Percentiles rank a stretch among this genome's conserved stretches.
Conservation (phyloP, 2,888 invertebrate genomes). For the Macaria notata region DNA sequence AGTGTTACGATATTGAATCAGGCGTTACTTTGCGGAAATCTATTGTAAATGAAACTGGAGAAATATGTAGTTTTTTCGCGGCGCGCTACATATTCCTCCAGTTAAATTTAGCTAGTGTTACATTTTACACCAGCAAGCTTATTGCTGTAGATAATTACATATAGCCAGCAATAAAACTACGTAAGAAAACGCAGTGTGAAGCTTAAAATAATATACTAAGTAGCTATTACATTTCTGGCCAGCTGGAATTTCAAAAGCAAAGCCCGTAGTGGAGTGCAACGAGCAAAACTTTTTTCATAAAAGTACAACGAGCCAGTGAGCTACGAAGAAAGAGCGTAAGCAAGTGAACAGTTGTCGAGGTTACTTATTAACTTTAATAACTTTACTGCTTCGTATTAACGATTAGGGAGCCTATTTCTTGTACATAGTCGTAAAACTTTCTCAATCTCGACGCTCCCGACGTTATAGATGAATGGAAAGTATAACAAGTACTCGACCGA, state of each 20-base stretch:
- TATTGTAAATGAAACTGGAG: too few relatives aligned
- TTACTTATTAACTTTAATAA: constrained; percentile 76
- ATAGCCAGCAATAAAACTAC: not conserved
- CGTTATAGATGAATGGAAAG: constrained; percentile 15
- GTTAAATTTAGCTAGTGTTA: too few relatives aligned
- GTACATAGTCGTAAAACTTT: constrained; percentile 16
- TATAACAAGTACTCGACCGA: constrained; percentile 15
- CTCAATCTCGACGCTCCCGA: constrained; percentile 9
- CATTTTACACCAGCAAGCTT: too few relatives aligned
- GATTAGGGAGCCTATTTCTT: constrained; percentile 29
- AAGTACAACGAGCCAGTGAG: constrained; percentile 67
- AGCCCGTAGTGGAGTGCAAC: constrained; percentile 60
- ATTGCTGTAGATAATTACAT: not conserved
- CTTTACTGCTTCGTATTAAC: constrained; percentile 56
- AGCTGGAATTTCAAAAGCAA: constrained; percentile 54
- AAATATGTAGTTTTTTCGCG: too few relatives aligned
- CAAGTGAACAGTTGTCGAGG: constrained; percentile 68
- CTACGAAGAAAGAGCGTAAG: constrained; percentile 61
- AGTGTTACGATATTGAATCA: too few relatives aligned
- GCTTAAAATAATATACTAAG: constrained; percentile 6
- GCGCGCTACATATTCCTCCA: too few relatives aligned
- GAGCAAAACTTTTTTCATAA: constrained; percentile 78
- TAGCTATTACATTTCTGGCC: constrained; percentile 38
- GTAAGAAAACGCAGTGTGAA: not conserved
- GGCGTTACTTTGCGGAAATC: too few relatives aligned